A percentile compares a stretch with the other conserved stretches of the same genome.
phyloP scores from a whole-genome alignment of 2,113 vertebrate species.

The Trichomycterus rosablanca region DNA sequence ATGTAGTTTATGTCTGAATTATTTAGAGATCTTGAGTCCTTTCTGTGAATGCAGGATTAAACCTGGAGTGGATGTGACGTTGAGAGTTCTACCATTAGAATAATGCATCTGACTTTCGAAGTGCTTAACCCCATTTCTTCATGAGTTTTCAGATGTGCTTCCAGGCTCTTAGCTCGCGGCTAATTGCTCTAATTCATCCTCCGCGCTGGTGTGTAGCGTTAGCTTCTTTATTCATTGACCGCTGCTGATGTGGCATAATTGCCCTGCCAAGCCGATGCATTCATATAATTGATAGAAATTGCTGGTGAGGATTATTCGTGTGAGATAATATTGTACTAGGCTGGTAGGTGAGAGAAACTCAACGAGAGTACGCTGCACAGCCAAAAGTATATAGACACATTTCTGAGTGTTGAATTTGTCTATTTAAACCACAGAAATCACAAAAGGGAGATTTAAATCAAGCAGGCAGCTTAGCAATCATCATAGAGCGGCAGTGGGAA shows the following conservation, averaged over 20 bases:
- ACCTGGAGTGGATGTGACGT: constrained; percentile 3
- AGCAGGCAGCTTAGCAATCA: too few species aligned
- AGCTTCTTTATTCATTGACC: constrained; percentile 29
- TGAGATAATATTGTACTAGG: not conserved
- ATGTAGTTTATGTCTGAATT: not conserved
- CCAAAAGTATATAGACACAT: too few species aligned
- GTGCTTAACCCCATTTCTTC: too few species aligned
- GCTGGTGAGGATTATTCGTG: not conserved
- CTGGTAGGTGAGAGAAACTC: too few species aligned
- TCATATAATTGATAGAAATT: constrained; percentile 19
- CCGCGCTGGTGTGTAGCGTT: not conserved
- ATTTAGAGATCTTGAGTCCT: not conserved
- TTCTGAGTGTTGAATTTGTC: too few species aligned
- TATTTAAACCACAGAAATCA: too few species aligned
- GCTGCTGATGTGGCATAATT: constrained; percentile 11
- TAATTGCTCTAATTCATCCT: constrained; percentile 32
- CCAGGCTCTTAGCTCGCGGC: constrained; percentile 15
- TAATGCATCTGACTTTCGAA: too few species aligned
- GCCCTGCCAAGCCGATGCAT: constrained; percentile 7
- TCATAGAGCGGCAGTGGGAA: too few species aligned
- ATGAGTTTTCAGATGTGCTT: too few species aligned
- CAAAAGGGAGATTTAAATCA: too few species aligned
- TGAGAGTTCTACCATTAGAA: too few species aligned
- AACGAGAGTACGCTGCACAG: too few species aligned
- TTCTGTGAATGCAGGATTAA: not conserved